Evolutionary conservation across 2,797 vertebrate species (phyloP).

Genomic region (Brachyrhaphis roseni): DNA sequence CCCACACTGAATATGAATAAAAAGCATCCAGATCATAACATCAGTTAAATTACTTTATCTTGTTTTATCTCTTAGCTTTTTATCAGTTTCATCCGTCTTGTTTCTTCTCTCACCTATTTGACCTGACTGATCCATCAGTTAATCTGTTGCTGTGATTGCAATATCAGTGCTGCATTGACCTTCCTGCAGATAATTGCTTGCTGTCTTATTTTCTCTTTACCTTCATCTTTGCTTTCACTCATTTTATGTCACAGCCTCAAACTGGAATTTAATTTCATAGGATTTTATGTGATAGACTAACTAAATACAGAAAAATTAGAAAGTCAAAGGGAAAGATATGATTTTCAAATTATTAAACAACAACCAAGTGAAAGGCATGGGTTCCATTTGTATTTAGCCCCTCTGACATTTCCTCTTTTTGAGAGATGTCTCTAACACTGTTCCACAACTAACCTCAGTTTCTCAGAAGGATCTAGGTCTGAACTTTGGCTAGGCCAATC

Average conservation of each 20-base stretch:
- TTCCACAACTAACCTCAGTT: neutral
- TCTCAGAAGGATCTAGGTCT: neutral
- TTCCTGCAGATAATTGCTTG: neutral
- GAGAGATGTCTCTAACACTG: neutral
- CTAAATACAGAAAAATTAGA: neutral
- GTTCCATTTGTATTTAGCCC: no score
- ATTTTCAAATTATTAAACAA: neutral
- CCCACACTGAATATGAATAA: conserved; percentile 42
- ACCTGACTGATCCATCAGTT: conserved; percentile 54
- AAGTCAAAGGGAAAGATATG: neutral
- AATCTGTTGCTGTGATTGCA: conserved; percentile 51
- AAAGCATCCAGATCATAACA: conserved; percentile 53
- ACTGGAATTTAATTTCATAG: neutral
- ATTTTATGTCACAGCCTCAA: neutral
- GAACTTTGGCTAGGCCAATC: neutral
- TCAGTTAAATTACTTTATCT: conserved; percentile 55
- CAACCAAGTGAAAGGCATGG: neutral
- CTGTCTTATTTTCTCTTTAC: neutral
- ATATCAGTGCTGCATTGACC: conserved; percentile 10
- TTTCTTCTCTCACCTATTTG: conserved; percentile 16
- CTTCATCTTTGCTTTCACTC: neutral
- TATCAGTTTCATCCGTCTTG: conserved; percentile 7
- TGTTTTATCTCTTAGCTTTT: conserved; percentile 41
- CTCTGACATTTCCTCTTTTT: neutral
- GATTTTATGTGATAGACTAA: neutral